Percentiles rank a stretch among this genome's conserved stretches.
These are phyloP conservation scores for Cotesia congregata DNA, from an alignment of 2,888 invertebrate species.

Conservation along the genomic window DNA sequence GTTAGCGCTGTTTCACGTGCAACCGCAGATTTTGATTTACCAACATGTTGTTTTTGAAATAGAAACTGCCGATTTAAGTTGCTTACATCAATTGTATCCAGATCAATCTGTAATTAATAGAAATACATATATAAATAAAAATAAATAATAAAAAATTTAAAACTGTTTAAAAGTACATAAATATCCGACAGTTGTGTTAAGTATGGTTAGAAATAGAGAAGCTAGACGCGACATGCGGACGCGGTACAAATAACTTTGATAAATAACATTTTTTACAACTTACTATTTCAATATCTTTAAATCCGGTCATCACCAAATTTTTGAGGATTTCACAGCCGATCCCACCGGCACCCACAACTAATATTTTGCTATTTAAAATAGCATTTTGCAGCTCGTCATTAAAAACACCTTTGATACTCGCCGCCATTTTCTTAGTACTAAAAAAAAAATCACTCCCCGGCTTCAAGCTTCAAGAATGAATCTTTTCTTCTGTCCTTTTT, in stretches of 20 bases:
- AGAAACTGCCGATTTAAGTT: conserved; percentile 98
- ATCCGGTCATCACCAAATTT: conserved; percentile 95
- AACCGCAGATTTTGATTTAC: conserved; percentile 94
- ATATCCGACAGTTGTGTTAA: neutral
- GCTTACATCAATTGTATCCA: conserved; percentile 99
- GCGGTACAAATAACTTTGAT: conserved; percentile 6
- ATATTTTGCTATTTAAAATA: conserved; percentile 80
- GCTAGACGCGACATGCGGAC: conserved; percentile 24
- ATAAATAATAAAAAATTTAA: conserved; percentile 1
- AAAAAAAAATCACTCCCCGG: neutral
- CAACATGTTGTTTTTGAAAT: conserved; percentile 98
- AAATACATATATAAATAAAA: neutral
- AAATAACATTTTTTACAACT: conserved; percentile 67
- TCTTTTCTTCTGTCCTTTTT: neutral
- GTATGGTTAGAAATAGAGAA: neutral
- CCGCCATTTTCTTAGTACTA: conserved; percentile 74
- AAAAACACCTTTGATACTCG: conserved; percentile 78
- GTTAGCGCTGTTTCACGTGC: conserved; percentile 90
- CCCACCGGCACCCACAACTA: conserved; percentile 97
- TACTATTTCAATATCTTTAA: conserved; percentile 94
- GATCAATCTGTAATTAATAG: conserved; percentile 84
- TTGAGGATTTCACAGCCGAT: conserved; percentile 99
- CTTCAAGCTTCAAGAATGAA: neutral
- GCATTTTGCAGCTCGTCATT: conserved; percentile 77
- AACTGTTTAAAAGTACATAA: neutral